Conservation (phyloP, 2,888 invertebrate species). For the Drosophila formosana region DNA sequence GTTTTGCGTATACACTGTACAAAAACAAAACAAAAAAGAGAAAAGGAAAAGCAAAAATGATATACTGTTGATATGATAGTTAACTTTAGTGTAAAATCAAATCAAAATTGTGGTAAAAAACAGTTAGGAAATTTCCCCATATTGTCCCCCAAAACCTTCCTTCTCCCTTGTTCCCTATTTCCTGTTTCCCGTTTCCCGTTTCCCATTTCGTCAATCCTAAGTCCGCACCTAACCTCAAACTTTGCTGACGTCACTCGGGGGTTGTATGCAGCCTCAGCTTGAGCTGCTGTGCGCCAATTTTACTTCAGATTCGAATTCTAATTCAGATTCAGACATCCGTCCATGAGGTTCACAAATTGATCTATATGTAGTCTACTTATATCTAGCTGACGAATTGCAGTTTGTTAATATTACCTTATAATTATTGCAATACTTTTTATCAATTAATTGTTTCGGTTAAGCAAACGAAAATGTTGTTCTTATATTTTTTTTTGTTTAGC, state of each 20-base stretch:
- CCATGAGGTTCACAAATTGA: conserved; percentile 73
- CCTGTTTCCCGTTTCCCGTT: too few relatives aligned
- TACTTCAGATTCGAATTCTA: conserved; percentile 68
- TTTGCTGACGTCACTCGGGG: conserved; percentile 72
- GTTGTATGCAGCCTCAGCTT: conserved; percentile 71
- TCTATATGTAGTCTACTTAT: conserved; percentile 36
- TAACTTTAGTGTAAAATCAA: conserved; percentile 72
- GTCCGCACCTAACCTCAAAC: conserved; percentile 12
- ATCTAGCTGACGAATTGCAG: conserved; percentile 9
- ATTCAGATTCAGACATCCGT: conserved; percentile 61
- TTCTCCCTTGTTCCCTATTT: not conserved
- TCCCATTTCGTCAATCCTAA: conserved; percentile 1
- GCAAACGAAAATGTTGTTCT: conserved; percentile 43
- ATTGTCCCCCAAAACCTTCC: not conserved
- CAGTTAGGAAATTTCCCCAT: conserved; percentile 18
- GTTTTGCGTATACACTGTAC: conserved; percentile 69
- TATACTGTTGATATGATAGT: conserved; percentile 66
- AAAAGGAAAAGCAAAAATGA: conserved; percentile 20
- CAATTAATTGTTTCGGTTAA: conserved; percentile 36
- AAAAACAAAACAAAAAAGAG: conserved; percentile 36
- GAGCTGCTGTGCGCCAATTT: conserved; percentile 74
- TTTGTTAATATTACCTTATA: conserved; percentile 34
- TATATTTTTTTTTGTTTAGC: conserved; percentile 57
- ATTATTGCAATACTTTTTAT: conserved; percentile 14
- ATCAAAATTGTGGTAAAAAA: conserved; percentile 46